Evolutionary conservation across 2,113 vertebrate genomes (phyloP).

Genomic region (Mormyrus lacerda): DNA sequence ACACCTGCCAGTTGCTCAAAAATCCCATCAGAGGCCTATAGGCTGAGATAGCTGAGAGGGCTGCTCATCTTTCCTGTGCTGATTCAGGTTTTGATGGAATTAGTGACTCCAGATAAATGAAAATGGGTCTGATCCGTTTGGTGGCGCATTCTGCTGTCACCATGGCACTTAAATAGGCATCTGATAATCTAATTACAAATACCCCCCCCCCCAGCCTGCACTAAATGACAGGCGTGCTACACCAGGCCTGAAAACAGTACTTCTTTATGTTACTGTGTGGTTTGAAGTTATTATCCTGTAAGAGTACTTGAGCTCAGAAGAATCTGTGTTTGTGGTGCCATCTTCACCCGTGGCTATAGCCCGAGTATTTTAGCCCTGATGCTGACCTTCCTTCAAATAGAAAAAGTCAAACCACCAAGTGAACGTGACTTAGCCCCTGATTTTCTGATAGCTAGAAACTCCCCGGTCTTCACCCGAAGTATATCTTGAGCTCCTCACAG

Average conservation of each 20-base stretch:
- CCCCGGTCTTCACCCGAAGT: background rate
- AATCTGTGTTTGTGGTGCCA: background rate
- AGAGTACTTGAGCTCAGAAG: background rate
- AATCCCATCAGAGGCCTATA: background rate
- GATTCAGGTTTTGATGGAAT: background rate
- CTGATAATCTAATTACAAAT: background rate
- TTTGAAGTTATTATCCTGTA: background rate
- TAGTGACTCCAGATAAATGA: background rate
- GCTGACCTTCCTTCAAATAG: background rate
- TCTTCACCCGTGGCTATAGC: background rate
- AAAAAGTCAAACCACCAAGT: background rate
- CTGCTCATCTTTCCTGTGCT: background rate
- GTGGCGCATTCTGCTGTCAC: background rate
- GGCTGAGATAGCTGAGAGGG: background rate
- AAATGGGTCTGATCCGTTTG: background rate
- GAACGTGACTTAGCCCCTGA: too few species aligned
- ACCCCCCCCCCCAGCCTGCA: too few species aligned
- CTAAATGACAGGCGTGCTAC: background rate
- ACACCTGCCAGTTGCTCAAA: conserved; percentile 33
- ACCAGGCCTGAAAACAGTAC: background rate
- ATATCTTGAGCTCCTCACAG: background rate
- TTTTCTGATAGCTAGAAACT: too few species aligned
- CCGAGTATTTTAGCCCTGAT: too few species aligned
- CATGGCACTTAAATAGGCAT: background rate
- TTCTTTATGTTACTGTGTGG: background rate